Evolutionary conservation across 2,797 vertebrate genomes (phyloP), one percentile per base, ranked within the genome.

Genomic region (Catharus ustulatus): DNA sequence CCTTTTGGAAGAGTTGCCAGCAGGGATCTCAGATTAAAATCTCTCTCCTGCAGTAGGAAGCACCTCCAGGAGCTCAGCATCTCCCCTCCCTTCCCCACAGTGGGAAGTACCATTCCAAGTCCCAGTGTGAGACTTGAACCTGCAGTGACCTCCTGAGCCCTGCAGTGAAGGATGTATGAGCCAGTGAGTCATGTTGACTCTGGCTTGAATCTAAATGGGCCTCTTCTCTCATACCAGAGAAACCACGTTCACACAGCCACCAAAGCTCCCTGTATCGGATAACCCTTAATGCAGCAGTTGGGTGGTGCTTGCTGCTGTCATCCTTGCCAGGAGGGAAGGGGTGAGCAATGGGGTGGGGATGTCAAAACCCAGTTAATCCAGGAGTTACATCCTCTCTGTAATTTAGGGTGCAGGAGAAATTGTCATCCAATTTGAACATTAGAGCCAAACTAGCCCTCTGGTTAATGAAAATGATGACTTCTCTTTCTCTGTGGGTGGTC

Each of bases 151-250:
- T 94, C 80, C 85, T 76, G 84, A 95, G 83, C 94, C 94, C 93
- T 94, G 95, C 89, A 95, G 95, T 93, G 95, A 94, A 61, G 94
- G 94, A 94, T 94, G 43, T 48, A 91, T 58, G 90, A 94, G 89
- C 95, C 91, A 93, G 22, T 96, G 96, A 97, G 87, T 96, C 93
- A 94, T 95, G 94, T 96, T 97, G 96, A 96, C 94, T 96, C 95
- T 96, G 95, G 95, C 96, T 91, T 88, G 91, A 57, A 88, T 97
- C 63, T 95, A 84, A 94, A 93, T 45, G 45, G 66, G 87, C 93
- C 80, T 97, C 95, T 90, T 87, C 89, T 94, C 77, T 96, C 93
- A 87, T 84, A 58, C 71, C 91, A 94, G 67, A 97, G 94, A 96
- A 96, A 95, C 83, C 91, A 96, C 34, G 57, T 93, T 91, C 87